Conservation (phyloP, 2,113 vertebrate species). For the Colinus virginianus region DNA sequence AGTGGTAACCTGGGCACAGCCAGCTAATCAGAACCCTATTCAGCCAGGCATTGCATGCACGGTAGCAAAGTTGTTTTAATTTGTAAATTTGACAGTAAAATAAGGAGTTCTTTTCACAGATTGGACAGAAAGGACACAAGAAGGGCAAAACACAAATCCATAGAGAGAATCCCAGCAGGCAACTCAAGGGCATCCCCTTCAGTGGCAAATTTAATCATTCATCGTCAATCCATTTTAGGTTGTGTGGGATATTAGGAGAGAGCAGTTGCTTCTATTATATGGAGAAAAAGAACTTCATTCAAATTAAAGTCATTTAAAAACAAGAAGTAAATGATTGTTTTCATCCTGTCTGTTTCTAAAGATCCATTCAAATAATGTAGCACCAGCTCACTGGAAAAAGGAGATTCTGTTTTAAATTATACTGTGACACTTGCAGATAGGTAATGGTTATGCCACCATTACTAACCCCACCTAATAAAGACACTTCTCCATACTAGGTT, state of each 20-base stretch:
- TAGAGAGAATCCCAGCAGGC: not conserved
- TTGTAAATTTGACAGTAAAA: constrained; percentile 17
- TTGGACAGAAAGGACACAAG: not conserved
- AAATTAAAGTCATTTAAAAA: not conserved
- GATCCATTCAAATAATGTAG: not conserved
- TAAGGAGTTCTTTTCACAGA: accelerated
- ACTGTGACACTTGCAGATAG: not conserved
- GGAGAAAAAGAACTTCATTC: not conserved
- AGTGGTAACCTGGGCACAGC: not conserved
- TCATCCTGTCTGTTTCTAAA: not conserved
- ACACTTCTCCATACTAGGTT: not conserved
- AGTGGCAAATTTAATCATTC: constrained; percentile 12
- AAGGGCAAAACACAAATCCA: not conserved
- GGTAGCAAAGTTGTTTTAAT: not conserved
- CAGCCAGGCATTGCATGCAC: not conserved
- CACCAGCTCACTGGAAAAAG: not conserved
- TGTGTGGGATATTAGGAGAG: not conserved
- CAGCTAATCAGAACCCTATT: constrained; percentile 18
- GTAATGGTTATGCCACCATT: not conserved
- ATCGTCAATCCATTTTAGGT: constrained; percentile 3
- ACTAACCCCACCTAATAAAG: not conserved
- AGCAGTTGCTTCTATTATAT: not conserved
- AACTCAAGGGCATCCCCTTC: not conserved
- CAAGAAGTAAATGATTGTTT: not conserved
- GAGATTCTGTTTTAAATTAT: not conserved